Evolutionary conservation across 2,888 invertebrate genomes (phyloP).

Genomic region (Tyria jacobaeae): DNA sequence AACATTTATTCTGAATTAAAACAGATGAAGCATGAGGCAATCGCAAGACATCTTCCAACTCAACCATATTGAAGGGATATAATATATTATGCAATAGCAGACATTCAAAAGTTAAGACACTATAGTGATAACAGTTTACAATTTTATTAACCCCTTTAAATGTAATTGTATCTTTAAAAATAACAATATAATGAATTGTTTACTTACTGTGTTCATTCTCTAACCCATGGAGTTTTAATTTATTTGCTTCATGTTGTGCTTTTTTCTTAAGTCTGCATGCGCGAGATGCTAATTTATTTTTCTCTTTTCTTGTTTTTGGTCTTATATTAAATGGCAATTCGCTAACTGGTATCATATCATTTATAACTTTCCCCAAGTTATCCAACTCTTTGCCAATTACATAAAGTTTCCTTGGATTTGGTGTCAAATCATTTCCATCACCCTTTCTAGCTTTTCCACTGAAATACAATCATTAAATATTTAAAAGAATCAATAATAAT

Average conservation of each 20-base stretch:
- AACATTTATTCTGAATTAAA: too few relatives aligned
- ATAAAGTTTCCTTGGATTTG: constrained; percentile 96
- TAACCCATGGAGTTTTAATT: constrained; percentile 97
- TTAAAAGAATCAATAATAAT: background rate
- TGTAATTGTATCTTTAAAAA: background rate
- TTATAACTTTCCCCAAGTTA: constrained; percentile 95
- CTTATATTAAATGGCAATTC: constrained; percentile 96
- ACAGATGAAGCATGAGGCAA: too few relatives aligned
- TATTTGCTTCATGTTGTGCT: constrained; percentile 99
- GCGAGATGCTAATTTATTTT: constrained; percentile 98
- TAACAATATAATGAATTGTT: constrained; percentile 39
- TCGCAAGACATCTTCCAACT: too few relatives aligned
- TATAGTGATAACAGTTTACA: too few relatives aligned
- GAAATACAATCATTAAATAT: constrained; percentile 30
- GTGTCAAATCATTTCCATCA: constrained; percentile 98
- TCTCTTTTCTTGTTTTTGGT: constrained; percentile 98
- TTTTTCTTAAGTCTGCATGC: constrained; percentile 99
- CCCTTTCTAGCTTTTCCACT: constrained; percentile 97
- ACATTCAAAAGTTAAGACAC: too few relatives aligned
- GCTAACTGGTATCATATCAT: constrained; percentile 98
- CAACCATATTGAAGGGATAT: too few relatives aligned
- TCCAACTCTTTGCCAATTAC: constrained; percentile 97
- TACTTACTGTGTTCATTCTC: constrained; percentile 97
- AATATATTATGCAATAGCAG: too few relatives aligned
- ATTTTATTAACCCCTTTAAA: too few relatives aligned